A percentile compares a stretch with the other conserved stretches of the same genome.
phyloP scores from a whole-genome alignment of 2,888 invertebrate genomes.

The Spodoptera picta region DNA sequence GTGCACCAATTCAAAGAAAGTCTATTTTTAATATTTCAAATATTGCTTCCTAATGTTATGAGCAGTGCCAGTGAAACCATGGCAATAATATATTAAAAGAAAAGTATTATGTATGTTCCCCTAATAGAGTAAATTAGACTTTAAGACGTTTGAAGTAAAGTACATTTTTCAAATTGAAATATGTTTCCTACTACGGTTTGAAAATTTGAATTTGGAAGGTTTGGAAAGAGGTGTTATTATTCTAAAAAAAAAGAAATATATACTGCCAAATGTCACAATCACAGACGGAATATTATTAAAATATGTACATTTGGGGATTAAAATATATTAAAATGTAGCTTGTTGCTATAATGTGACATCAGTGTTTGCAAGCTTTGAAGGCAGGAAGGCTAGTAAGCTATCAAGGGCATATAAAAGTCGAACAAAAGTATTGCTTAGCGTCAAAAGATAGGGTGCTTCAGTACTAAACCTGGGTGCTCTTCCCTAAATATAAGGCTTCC shows the following conservation, averaged over 20 bases:
- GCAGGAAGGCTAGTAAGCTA: constrained; percentile 13
- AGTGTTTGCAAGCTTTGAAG: constrained; percentile 32
- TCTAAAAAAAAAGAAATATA: constrained; percentile 3
- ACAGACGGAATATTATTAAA: constrained; percentile 7
- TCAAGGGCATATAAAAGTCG: constrained; percentile 52
- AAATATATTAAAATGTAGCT: constrained; percentile 32
- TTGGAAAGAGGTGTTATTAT: constrained; percentile 23
- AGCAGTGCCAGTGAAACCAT: constrained; percentile 68
- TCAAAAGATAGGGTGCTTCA: constrained; percentile 71
- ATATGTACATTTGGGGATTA: constrained; percentile 10
- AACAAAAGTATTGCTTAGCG: constrained; percentile 57
- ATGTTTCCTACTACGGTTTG: constrained; percentile 2
- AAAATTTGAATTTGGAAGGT: constrained; percentile 5
- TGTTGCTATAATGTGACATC: constrained; percentile 37
- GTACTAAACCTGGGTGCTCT: constrained; percentile 75
- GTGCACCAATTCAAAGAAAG: constrained; percentile 75
- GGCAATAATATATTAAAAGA: constrained; percentile 73
- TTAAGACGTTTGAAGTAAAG: constrained; percentile 73
- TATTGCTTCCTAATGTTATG: constrained; percentile 70
- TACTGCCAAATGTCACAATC: constrained; percentile 29
- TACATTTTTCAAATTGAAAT: constrained; percentile 61
- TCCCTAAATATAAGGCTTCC: constrained; percentile 65
- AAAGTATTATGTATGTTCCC: constrained; percentile 71
- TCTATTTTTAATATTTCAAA: constrained; percentile 83
- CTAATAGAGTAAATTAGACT: constrained; percentile 62